Conservation (phyloP, 2,888 invertebrate genomes). For the Lumbricus terrestris region DNA sequence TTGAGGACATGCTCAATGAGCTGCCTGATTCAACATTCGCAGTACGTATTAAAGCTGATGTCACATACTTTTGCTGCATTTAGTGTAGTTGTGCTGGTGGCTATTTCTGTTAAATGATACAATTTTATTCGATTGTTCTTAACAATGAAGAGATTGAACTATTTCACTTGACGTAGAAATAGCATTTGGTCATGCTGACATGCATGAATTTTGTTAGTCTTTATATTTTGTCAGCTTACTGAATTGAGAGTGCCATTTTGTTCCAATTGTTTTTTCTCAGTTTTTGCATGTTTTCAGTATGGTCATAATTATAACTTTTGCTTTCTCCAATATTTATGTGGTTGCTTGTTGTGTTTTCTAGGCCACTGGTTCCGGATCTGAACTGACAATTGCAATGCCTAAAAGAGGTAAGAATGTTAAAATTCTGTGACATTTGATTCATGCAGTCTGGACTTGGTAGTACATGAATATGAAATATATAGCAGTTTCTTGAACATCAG, state of each 20-base stretch:
- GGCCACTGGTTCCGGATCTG: background rate
- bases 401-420: slow-evolving; percentile 7
- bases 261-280: background rate
- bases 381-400: slow-evolving; percentile 12
- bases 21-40: slow-evolving; percentile 54
- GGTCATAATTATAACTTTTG: too few species aligned
- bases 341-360: slow-evolving; percentile 34
- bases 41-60: slow-evolving; percentile 39
- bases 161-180: too few species aligned
- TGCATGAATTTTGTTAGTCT: background rate
- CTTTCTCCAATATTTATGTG: background rate
- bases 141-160: too few species aligned
- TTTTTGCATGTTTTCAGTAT: background rate
- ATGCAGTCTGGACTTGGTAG: background rate
- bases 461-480: background rate
- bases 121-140: too few species aligned
- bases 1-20: slow-evolving; percentile 69
- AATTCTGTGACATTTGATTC: background rate
- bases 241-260: background rate
- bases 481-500: background rate
- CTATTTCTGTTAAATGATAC: too few species aligned
- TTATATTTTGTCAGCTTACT: background rate
- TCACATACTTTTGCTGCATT: background rate
- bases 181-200: background rate
- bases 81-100: too few species aligned